A percentile compares a stretch with the other conserved stretches of the same genome.
Conservation (phyloP, 2,113 vertebrate genomes). For the Psophia crepitans region DNA sequence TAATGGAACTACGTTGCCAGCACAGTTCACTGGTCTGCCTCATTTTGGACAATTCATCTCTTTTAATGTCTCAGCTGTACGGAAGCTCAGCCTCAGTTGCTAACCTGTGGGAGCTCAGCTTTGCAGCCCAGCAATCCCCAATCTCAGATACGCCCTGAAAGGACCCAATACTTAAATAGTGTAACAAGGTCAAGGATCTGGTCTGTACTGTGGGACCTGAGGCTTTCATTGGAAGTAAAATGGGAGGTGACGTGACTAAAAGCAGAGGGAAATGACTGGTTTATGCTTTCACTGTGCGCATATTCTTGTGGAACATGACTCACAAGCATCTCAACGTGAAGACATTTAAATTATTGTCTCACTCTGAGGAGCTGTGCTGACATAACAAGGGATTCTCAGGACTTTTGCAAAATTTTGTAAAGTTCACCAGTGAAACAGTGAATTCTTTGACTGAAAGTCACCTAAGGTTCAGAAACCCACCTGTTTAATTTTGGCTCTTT, state of each 20-base stretch:
- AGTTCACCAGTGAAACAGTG: neutral
- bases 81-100: neutral
- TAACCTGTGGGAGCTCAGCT: neutral
- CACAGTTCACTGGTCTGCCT: conserved; percentile 66
- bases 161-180: neutral
- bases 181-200: neutral
- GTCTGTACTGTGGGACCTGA: neutral
- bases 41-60: conserved; percentile 62
- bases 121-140: neutral
- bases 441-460: neutral
- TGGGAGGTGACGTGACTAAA: neutral
- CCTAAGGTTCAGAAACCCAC: neutral
- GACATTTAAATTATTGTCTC: neutral
- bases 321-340: neutral
- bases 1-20: conserved; percentile 65
- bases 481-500: neutral
- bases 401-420: neutral
- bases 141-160: neutral
- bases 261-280: neutral
- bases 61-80: neutral
- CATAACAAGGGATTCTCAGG: neutral
- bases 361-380: neutral
- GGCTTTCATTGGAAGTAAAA: neutral
- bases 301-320: neutral
- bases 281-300: neutral